Evolutionary conservation across 2,113 vertebrate genomes (phyloP).

Genomic region (Ptychochromis oligacanthus): DNA sequence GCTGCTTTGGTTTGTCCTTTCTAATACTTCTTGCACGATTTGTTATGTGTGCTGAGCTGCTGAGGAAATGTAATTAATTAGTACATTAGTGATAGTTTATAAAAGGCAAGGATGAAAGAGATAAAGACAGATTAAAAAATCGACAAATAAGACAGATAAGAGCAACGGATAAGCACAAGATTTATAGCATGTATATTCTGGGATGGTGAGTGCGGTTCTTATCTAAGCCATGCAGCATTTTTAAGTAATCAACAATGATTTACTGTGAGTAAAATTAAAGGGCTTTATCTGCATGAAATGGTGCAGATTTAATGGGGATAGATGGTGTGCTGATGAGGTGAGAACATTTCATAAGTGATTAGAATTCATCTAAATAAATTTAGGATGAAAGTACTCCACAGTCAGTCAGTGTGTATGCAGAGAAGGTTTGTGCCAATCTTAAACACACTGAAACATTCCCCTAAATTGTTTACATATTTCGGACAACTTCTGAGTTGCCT

Average conservation of each 20-base stretch:
- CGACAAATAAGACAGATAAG: constrained; percentile 55
- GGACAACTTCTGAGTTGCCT: background rate
- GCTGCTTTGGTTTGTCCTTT: background rate
- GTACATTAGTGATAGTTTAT: constrained; percentile 39
- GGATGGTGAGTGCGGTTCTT: constrained; percentile 25
- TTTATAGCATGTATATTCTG: constrained; percentile 42
- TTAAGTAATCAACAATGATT: constrained; percentile 54
- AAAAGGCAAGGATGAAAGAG: constrained; percentile 43
- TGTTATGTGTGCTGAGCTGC: background rate
- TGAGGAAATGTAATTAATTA: constrained; percentile 54
- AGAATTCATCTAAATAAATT: constrained; percentile 33
- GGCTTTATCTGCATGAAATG: constrained; percentile 50
- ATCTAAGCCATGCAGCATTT: constrained; percentile 38
- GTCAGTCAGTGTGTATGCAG: background rate
- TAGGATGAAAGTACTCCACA: background rate
- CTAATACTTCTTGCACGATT: constrained; percentile 4
- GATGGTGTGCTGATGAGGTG: constrained; percentile 24
- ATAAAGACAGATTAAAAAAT: constrained; percentile 30
- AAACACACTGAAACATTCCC: background rate
- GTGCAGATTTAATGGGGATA: constrained; percentile 48
- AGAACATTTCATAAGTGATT: constrained; percentile 23
- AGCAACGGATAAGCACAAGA: constrained; percentile 52
- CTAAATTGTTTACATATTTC: background rate
- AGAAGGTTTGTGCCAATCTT: background rate
- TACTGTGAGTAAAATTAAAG: constrained; percentile 36